Evolutionary conservation across 2,888 invertebrate species (phyloP), one percentile per base, ranked within the genome.

Genomic region (Octonoba sinensis): DNA sequence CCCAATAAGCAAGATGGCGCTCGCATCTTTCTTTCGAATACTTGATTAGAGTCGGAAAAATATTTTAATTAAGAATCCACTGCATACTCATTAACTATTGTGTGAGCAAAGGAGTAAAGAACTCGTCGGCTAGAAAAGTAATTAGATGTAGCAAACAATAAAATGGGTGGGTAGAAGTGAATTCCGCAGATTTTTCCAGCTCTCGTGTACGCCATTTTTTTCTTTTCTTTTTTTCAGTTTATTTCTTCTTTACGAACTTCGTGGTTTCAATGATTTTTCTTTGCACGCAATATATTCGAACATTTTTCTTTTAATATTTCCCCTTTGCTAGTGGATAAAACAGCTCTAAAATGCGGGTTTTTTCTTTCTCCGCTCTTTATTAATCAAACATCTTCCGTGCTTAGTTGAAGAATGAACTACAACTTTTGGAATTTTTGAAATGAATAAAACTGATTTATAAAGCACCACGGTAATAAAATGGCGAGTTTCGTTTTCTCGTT

Each of bases 51-150:
- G 47, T 60, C 62, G 60, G 69, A 79, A 79, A 79, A 79, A 73
- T 79, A 67, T 79, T 79, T 79, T 79, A 79, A 79, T 79, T 79
- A 79, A 79, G 79, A 79, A 79, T 67, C 73, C 73, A 67, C 67
- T 69, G 79, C 79, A 79, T 73, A 64, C 72, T 79, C 79, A 79
- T 79, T 79, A 79, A 69, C 62, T 57, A 79, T 79, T 79, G 79
- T 73, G 79, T 47, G 44, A 22, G 65, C 46, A 67, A 49, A 27
- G 44, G 51, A 49, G 69, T 54, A 46, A 51, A 44, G 44, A 62
- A 20, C 44, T 69, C 22, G 36, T 57, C 67, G 67, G 51, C 64
- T 47, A 73, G 73, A 79, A 79, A 79, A 79, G 79, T 79, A 79
- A 79, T 79, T 79, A 79, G 73, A 79, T 76, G 79, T 69, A 62